These are phyloP conservation scores for Blennius ocellaris DNA, from an alignment of 2,113 vertebrate genomes.

Conservation along the genomic window DNA sequence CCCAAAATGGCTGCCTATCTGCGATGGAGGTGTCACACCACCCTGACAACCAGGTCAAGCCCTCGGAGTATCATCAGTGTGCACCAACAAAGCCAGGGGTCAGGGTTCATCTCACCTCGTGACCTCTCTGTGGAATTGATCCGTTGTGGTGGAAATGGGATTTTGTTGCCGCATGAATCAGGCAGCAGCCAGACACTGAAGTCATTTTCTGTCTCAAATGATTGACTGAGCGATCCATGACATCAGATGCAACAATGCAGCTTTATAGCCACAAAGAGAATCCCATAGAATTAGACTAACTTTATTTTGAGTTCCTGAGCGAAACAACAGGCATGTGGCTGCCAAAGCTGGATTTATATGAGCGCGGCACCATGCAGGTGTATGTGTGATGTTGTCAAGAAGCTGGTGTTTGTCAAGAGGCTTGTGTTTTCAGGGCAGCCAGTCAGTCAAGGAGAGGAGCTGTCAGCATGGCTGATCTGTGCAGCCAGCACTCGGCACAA, in stretches of 20 bases:
- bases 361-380: constrained; percentile 8
- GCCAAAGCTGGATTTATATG: constrained; percentile 41
- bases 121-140: constrained; percentile 73
- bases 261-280: constrained; percentile 21
- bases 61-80: constrained; percentile 69
- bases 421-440: constrained; percentile 60
- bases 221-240: constrained; percentile 48
- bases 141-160: constrained; percentile 73
- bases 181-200: constrained; percentile 28
- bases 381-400: constrained; percentile 44
- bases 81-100: constrained; percentile 64
- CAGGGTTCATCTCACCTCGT: constrained; percentile 56
- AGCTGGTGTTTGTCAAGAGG: constrained; percentile 59
- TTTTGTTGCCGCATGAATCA: constrained; percentile 64
- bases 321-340: constrained; percentile 1
- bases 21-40: constrained; percentile 73
- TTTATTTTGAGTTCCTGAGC: constrained; percentile 10
- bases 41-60: constrained; percentile 74
- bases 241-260: constrained; percentile 24
- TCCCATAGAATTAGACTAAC: constrained; percentile 36
- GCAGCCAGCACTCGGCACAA: constrained; percentile 64
- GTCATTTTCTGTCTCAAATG: constrained; percentile 48
- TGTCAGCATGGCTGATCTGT: constrained; percentile 68
- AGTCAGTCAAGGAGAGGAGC: constrained; percentile 63
- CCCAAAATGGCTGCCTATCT: constrained; percentile 70